These are phyloP conservation scores for Cataglyphis altisquamis DNA, from an alignment of 2,888 invertebrate genomes.

Conservation along the genomic window DNA sequence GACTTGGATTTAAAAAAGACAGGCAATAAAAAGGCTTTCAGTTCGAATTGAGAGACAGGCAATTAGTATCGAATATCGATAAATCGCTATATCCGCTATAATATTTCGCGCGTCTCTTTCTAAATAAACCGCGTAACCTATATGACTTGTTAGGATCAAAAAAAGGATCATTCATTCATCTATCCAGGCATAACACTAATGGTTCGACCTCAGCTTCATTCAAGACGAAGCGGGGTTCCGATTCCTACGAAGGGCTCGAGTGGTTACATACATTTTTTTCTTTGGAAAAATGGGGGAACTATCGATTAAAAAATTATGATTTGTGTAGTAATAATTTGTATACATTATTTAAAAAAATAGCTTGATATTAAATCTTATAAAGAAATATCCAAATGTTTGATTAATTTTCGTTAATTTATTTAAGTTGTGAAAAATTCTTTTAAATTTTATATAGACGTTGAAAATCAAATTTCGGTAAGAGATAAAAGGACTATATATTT, in stretches of 20 bases:
- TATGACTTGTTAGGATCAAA: conserved; percentile 77
- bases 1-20: conserved; percentile 19
- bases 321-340: neutral
- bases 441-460: neutral
- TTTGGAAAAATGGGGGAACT: conserved; percentile 1
- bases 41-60: conserved; percentile 70
- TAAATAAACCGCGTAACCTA: conserved; percentile 79
- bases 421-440: neutral
- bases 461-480: conserved; percentile 2
- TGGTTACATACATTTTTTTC: conserved; percentile 14
- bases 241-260: conserved; percentile 78
- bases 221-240: conserved; percentile 75
- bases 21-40: conserved; percentile 61
- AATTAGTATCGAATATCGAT: conserved; percentile 85
- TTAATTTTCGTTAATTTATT: neutral
- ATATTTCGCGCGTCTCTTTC: conserved; percentile 78
- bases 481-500: neutral
- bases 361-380: neutral
- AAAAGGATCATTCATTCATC: conserved; percentile 77
- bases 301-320: neutral
- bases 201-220: conserved; percentile 80
- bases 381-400: neutral
- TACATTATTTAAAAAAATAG: neutral
- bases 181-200: conserved; percentile 76
- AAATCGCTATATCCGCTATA: conserved; percentile 70